Evolutionary conservation across 1,140 invertebrate species (phyloP), one percentile per base, ranked within the genome.

Genomic region (Campoletis sonorensis): DNA sequence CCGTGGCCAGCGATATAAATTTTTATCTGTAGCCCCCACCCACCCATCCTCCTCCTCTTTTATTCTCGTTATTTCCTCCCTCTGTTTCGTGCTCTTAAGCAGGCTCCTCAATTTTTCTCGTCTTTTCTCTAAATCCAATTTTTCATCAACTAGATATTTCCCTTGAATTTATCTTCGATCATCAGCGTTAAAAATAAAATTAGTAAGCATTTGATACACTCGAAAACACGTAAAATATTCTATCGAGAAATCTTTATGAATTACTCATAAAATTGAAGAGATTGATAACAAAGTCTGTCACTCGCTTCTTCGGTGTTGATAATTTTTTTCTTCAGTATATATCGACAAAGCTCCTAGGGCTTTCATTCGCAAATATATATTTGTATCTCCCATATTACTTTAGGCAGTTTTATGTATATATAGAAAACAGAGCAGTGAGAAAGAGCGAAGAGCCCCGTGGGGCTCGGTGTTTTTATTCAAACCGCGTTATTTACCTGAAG

Each of bases 401-500:
- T n/a, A 18, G 4, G n/a, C n/a, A 72, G 16, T 72, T 4, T 45
- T 21, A 16, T 72, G 26, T 37, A 33, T 72, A 33, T 72, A 72
- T 72, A 49, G 70, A 21, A 26, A 23, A 15, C 23, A 21, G 4
- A 72, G 70, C 11, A 45, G 40, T 49, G 40, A 72, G 70, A 75
- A 70, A 33, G 68, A 70, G 68, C 68, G 27, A 51, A 51, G 37
- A 75, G 72, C 72, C 72, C 72, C 49, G 49, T 58, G 72, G 49
- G 49, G n/a, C 49, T 75, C 72, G 72, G 30, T 80, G 75, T 84
- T 81, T 81, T 84, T 75, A 81, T 81, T 81, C 76, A 80, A 72
- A 84, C 72, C 76, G 64, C 80, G 72, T 84, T 84, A 84, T 84
- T 84, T 81, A 78, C 81, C 79, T 80, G 79, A 70, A 80, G 27